These are phyloP conservation scores for Mormyrus iriodes DNA, from an alignment of 2,113 vertebrate genomes.

Conservation along the genomic window DNA sequence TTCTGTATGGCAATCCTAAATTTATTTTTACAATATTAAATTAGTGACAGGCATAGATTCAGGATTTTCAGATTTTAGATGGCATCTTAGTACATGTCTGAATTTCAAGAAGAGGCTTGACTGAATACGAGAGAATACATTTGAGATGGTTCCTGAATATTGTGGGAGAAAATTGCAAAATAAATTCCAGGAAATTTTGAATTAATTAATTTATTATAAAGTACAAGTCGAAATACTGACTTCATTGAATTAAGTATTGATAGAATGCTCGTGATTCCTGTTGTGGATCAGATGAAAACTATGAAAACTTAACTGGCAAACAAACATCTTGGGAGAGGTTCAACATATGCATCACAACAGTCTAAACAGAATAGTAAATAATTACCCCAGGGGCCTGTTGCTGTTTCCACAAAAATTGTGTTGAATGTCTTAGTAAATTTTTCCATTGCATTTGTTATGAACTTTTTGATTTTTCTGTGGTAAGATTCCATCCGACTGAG, in stretches of 20 bases:
- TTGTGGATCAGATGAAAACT: not conserved
- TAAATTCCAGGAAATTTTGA: not conserved
- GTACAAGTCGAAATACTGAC: not conserved
- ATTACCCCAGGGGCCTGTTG: not conserved
- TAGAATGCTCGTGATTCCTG: not conserved
- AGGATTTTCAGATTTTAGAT: not conserved
- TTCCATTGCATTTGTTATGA: not conserved
- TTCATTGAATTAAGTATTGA: not conserved
- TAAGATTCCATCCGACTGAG: not conserved
- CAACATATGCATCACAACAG: not conserved
- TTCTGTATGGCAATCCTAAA: not conserved
- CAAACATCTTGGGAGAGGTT: not conserved
- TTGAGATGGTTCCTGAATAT: not conserved
- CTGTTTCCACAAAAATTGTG: not conserved
- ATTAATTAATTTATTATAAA: not conserved
- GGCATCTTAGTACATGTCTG: not conserved
- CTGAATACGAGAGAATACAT: not conserved
- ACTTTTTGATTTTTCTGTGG: not conserved
- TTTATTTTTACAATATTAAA: not conserved
- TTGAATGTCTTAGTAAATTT: not conserved
- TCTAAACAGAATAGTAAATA: not conserved
- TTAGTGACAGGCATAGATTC: not conserved
- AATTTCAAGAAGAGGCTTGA: not conserved
- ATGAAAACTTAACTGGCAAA: not conserved
- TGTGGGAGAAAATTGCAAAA: too few relatives aligned